Conservation (phyloP, 2,888 invertebrate genomes). For the Abrostola tripartita region DNA sequence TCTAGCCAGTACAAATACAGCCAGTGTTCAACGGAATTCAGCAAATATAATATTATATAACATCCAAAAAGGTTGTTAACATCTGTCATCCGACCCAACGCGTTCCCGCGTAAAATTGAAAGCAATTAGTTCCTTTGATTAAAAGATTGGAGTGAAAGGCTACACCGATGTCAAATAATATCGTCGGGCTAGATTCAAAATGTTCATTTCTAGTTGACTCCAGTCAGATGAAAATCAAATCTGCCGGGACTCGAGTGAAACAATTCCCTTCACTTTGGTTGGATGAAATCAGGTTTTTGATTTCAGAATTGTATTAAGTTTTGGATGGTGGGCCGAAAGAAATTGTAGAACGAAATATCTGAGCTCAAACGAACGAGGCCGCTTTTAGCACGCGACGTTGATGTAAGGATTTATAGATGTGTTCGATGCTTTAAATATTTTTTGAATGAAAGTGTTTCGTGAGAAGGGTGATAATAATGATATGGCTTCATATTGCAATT, state of each 20-base stretch:
- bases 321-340: conserved; percentile 58
- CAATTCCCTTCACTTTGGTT: conserved; percentile 68
- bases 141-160: conserved; percentile 50
- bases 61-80: conserved; percentile 23
- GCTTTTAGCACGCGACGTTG: conserved; percentile 41
- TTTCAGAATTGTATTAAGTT: conserved; percentile 72
- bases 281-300: conserved; percentile 69
- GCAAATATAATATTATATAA: conserved; percentile 9
- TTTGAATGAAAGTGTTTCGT: no score
- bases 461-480: no score
- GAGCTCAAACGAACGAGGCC: conserved; percentile 44
- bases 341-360: conserved; percentile 57
- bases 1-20: background rate
- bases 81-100: conserved; percentile 36
- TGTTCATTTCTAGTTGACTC: conserved; percentile 62
- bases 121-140: conserved; percentile 57
- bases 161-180: conserved; percentile 47
- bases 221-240: conserved; percentile 70
- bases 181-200: conserved; percentile 43
- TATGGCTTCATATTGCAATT: no score
- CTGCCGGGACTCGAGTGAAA: conserved; percentile 60
- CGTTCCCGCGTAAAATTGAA: conserved; percentile 44
- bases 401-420: conserved; percentile 33
- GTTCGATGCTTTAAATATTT: conserved; percentile 1
- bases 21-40: background rate